Evolutionary conservation across 2,888 invertebrate genomes (phyloP).

Genomic region (Microctonus brassicae): DNA sequence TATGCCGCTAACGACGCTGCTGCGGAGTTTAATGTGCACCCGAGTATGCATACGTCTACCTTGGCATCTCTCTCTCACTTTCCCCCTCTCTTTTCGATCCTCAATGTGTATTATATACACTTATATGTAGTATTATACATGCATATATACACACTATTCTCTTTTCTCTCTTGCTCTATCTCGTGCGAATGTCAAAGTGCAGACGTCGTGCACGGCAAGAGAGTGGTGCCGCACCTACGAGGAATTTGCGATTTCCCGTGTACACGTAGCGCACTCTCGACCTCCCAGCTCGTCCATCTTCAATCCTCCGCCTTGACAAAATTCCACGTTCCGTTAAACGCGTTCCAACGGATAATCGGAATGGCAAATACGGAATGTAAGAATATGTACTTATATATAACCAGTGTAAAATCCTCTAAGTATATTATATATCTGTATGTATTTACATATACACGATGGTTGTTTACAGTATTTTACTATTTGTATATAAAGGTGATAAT

Average conservation of each 20-base stretch:
- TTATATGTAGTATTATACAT: no score
- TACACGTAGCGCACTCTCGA: constrained; percentile 41
- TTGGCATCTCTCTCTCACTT: constrained; percentile 23
- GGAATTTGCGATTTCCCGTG: constrained; percentile 63
- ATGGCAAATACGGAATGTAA: constrained; percentile 42
- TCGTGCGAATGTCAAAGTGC: constrained; percentile 49
- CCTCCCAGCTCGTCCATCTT: constrained; percentile 40
- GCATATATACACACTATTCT: neutral
- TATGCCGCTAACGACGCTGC: constrained; percentile 64
- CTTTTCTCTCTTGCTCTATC: constrained; percentile 21
- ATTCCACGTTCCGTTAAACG: constrained; percentile 39
- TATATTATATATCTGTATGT: neutral
- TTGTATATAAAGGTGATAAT: neutral
- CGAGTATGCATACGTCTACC: constrained; percentile 28
- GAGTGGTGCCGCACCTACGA: constrained; percentile 55
- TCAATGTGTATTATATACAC: no score
- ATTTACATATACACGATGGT: neutral
- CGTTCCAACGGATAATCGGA: constrained; percentile 39
- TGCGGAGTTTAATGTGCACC: constrained; percentile 54
- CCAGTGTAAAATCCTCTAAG: constrained; percentile 18
- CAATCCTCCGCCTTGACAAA: constrained; percentile 37
- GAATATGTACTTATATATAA: constrained; percentile 41
- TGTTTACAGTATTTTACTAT: neutral
- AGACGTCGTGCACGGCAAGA: constrained; percentile 24
- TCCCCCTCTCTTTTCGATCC: no score